phyloP scores from a whole-genome alignment of 1,140 invertebrate genomes.

The Penaeus chinensis region DNA sequence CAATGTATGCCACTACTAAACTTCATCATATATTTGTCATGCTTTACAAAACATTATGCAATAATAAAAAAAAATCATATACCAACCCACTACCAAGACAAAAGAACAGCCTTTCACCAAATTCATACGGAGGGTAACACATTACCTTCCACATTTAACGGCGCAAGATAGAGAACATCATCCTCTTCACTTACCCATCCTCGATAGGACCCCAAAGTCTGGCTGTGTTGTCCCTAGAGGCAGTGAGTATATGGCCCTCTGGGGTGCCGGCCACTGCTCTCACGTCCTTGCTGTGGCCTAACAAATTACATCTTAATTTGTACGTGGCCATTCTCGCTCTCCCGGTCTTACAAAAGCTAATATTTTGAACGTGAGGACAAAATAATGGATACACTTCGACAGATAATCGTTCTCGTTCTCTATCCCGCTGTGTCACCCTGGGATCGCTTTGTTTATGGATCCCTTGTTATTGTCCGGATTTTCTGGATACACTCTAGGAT shows the following conservation, averaged over 20 bases:
- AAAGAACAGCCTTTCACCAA: no score
- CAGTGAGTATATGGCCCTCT: slow-evolving; percentile 79
- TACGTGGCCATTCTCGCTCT: slow-evolving; percentile 68
- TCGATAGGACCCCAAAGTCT: slow-evolving; percentile 77
- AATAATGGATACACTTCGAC: not conserved
- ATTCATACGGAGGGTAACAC: no score
- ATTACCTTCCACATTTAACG: no score
- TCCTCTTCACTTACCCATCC: slow-evolving; percentile 7
- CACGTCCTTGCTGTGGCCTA: slow-evolving; percentile 87
- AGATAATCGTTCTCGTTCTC: not conserved
- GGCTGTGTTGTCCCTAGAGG: slow-evolving; percentile 86
- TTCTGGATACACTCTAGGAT: no score
- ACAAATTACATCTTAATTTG: slow-evolving; percentile 81
- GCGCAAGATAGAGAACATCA: not conserved
- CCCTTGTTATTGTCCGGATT: no score
- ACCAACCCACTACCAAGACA: no score
- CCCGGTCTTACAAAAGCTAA: not conserved
- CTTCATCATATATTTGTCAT: no score
- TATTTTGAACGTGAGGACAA: not conserved
- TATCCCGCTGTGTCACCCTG: no score
- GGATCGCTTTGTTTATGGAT: no score
- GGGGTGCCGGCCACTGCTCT: slow-evolving; percentile 77
- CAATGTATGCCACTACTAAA: no score
- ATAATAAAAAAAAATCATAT: no score
- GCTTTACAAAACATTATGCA: no score